These are phyloP conservation scores for Chaenogobius annularis DNA, from an alignment of 2,113 vertebrate genomes.

Conservation along the genomic window DNA sequence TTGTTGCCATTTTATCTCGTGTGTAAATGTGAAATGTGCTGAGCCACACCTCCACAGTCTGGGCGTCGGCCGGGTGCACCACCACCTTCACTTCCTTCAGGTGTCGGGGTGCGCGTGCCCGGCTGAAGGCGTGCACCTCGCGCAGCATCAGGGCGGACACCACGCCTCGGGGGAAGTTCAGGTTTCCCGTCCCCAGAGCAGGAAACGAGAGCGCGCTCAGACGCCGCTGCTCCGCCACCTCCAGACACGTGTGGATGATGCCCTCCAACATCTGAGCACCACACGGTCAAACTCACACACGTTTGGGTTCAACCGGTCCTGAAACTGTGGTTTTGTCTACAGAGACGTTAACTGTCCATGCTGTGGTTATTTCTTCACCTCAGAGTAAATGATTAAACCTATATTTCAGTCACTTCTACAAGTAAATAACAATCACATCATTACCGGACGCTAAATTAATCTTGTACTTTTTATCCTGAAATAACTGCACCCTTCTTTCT, in stretches of 20 bases:
- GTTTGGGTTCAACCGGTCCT: background rate
- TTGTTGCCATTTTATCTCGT: background rate
- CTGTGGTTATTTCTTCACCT: background rate
- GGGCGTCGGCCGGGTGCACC: constrained; percentile 73
- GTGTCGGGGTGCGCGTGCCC: constrained; percentile 20
- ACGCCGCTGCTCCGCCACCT: constrained; percentile 64
- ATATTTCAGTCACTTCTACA: no score
- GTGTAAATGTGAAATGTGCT: background rate
- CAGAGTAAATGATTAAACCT: no score
- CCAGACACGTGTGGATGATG: constrained; percentile 77
- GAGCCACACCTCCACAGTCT: constrained; percentile 47
- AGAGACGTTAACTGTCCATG: no score
- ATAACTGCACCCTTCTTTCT: no score
- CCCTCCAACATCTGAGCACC: constrained; percentile 59
- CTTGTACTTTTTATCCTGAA: no score
- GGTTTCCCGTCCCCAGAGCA: constrained; percentile 86
- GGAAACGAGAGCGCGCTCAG: constrained; percentile 83
- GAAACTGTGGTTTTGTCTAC: background rate
- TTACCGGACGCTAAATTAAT: no score
- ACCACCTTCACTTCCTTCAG: constrained; percentile 80
- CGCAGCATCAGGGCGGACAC: constrained; percentile 80
- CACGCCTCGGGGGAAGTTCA: constrained; percentile 78
- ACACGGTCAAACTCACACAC: background rate
- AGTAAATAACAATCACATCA: no score
- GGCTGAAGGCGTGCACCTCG: constrained; percentile 74